A percentile compares a stretch with the other conserved stretches of the same genome.
phyloP scores from a whole-genome alignment of 2,113 vertebrate genomes.

The Himantopus leucocephalus region DNA sequence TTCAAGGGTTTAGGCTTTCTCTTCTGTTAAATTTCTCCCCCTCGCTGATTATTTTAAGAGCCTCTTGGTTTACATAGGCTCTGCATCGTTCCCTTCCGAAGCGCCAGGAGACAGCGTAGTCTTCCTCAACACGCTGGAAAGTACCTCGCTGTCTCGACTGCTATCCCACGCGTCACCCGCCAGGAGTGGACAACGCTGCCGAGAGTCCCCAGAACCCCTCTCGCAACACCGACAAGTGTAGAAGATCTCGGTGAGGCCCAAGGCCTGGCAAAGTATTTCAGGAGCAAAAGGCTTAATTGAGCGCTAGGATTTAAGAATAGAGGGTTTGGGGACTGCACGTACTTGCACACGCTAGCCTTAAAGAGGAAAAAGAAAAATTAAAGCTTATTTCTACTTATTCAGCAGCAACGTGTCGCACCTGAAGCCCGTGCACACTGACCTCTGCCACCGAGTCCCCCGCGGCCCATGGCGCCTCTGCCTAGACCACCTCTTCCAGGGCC shows the following conservation, averaged over 20 bases:
- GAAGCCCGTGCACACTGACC: constrained; percentile 67
- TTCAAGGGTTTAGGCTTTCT: neutral
- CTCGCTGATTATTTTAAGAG: neutral
- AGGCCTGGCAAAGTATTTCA: neutral
- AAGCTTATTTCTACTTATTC: accelerated
- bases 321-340: accelerated
- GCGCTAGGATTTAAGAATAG: accelerated
- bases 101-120: accelerated
- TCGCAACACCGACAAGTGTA: accelerated
- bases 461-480: constrained; percentile 79
- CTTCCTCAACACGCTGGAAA: neutral
- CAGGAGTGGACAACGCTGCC: accelerated
- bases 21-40: neutral
- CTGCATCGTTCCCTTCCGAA: neutral
- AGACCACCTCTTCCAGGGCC: constrained; percentile 79
- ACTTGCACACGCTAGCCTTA: accelerated
- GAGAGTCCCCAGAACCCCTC: too few species aligned
- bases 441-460: constrained; percentile 81
- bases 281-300: accelerated
- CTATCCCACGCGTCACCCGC: too few species aligned
- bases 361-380: accelerated
- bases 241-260: accelerated
- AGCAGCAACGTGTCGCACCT: neutral
- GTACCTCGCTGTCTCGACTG: accelerated
- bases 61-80: too few species aligned